phyloP scores from a whole-genome alignment of 2,113 vertebrate species.

The Castor canadensis region DNA sequence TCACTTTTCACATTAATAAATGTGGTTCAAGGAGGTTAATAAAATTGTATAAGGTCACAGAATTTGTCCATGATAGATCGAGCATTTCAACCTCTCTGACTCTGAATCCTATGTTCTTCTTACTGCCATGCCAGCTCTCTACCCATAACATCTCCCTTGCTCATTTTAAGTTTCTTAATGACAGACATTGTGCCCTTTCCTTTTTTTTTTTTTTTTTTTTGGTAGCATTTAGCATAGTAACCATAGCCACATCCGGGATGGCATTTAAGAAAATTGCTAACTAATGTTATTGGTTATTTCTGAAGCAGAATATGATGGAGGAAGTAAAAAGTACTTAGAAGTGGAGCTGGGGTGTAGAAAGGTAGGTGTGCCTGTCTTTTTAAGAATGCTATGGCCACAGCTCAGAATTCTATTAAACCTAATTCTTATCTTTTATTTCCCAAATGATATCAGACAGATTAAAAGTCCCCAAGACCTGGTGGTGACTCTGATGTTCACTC shows the following conservation, averaged over 20 bases:
- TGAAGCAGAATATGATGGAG: neutral
- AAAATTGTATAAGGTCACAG: conserved; percentile 19
- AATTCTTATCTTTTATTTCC: neutral
- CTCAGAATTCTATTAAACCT: neutral
- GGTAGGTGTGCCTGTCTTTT: neutral
- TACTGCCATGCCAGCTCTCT: neutral
- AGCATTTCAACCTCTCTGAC: neutral
- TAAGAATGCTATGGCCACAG: neutral
- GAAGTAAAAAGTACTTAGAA: neutral
- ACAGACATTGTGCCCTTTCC: neutral
- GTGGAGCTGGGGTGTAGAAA: neutral
- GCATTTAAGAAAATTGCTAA: neutral
- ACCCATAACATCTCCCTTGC: neutral
- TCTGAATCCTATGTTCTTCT: neutral
- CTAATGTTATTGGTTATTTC: neutral
- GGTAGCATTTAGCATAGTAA: neutral
- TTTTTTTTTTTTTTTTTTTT: neutral
- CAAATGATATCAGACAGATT: neutral
- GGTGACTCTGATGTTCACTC: neutral
- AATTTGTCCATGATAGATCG: neutral
- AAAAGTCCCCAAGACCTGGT: neutral
- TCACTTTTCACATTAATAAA: conserved; percentile 63
- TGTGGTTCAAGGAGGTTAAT: conserved; percentile 47
- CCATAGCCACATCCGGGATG: neutral
- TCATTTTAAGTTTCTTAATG: neutral